These are phyloP conservation scores for Urocynchramus pylzowi DNA, from an alignment of 2,113 vertebrate species.

Conservation along the genomic window DNA sequence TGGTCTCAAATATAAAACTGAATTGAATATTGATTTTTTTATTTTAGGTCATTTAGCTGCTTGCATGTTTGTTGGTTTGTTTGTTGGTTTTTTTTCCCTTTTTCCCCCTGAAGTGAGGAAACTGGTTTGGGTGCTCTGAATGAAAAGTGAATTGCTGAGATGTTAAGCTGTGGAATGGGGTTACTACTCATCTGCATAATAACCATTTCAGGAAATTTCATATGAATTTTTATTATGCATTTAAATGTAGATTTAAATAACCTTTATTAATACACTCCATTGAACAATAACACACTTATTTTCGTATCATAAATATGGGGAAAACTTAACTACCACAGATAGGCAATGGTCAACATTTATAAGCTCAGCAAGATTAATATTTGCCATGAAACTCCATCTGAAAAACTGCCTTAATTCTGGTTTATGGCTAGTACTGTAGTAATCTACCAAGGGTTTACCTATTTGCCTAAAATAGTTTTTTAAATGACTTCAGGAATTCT, in stretches of 20 bases:
- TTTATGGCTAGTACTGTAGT: neutral
- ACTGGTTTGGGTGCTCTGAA: neutral
- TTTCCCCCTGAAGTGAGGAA: neutral
- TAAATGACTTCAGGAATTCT: neutral
- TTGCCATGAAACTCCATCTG: neutral
- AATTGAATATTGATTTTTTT: conserved; percentile 23
- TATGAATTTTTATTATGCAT: neutral
- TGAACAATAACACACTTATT: neutral
- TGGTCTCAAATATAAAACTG: neutral
- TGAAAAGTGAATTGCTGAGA: neutral
- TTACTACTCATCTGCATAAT: neutral
- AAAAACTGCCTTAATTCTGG: neutral
- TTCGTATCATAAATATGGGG: neutral
- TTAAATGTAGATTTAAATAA: neutral
- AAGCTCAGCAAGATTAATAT: neutral
- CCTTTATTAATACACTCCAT: neutral
- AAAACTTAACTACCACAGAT: neutral
- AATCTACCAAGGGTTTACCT: neutral
- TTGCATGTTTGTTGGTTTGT: neutral
- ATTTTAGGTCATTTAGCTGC: neutral
- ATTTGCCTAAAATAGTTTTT: neutral
- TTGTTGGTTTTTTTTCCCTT: neutral
- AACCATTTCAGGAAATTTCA: neutral
- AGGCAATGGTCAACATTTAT: neutral
- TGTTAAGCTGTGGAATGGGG: neutral